Evolutionary conservation across 2,113 vertebrate genomes (phyloP), one percentile per base, ranked within the genome.

Genomic region (Pachycephala philippinensis): DNA sequence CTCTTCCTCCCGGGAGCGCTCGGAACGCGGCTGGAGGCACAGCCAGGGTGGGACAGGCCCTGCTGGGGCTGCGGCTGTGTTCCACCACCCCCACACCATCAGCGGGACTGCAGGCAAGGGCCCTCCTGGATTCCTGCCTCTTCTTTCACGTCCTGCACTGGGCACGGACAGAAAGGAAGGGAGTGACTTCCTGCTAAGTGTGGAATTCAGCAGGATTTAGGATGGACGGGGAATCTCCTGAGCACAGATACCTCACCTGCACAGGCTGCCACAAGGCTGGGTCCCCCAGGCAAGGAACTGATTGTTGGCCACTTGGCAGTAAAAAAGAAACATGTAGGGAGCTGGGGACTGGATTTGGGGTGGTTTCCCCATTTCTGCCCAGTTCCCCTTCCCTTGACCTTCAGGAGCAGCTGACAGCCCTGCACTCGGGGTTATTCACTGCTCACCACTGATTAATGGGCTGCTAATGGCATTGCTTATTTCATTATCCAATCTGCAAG

Each of bases 381-480:
- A 33, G 57, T 15, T 91, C 18, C 39, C 37, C 30, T 87, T 77
- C 44, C n/a, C 35, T 33, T 40, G 45, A 83, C 91, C 82, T 95
- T 90, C 63, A 82, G 68, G 31, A 94, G 23, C 30, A 20, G 56
- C 9, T 71, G 79, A 74, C 15, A 56, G 56, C 45, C 50, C 14
- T 50, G 59, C 37, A 21, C 47, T 87, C 19, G 27, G 17, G 26
- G 18, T 44, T 84, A 63, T 49, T 89, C 60, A 35, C 65, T 65
- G 63, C 42, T 92, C 5, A 1, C 15, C 76, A 6, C 61, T 85
- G 84, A 96, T 94, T 93, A 91, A 91, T 69, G 65, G 61, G 37
- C 70, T 95, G 69, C 75, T 90, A 91, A 94, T 95, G 60, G 37
- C 80, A 60, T 82, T 87, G 44, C 87, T 95, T 71, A 69, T 85